These are phyloP conservation scores for Xestobium rufovillosum DNA, from an alignment of 2,888 invertebrate species.

Conservation along the genomic window DNA sequence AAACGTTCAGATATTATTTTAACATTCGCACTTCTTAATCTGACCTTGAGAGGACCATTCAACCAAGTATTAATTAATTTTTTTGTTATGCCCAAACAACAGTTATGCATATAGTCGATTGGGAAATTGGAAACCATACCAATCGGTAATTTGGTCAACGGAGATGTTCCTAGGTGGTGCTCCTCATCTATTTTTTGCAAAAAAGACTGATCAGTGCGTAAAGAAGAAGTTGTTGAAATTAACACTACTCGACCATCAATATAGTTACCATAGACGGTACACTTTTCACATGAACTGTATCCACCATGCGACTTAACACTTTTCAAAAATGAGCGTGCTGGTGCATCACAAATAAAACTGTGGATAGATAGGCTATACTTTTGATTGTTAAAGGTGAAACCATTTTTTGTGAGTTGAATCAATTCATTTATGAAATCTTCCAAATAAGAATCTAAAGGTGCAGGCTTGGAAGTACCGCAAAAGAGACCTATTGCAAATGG, in stretches of 20 bases:
- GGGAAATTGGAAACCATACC: slow-evolving; percentile 11
- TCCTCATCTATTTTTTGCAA: slow-evolving; percentile 1
- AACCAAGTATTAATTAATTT: slow-evolving; percentile 14
- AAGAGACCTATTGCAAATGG: slow-evolving; percentile 15
- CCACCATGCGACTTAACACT: not conserved
- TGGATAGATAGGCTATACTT: slow-evolving; percentile 6
- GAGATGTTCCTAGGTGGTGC: slow-evolving; percentile 6
- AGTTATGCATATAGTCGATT: slow-evolving; percentile 15
- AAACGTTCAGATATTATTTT: slow-evolving; percentile 7
- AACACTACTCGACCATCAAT: slow-evolving; percentile 1
- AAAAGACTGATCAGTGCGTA: slow-evolving; percentile 6
- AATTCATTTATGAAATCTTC: slow-evolving; percentile 20
- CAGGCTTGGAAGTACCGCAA: slow-evolving; percentile 21
- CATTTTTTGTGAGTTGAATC: slow-evolving; percentile 6
- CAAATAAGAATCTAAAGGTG: slow-evolving; percentile 17
- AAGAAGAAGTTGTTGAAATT: not conserved
- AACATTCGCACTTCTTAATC: slow-evolving; percentile 8
- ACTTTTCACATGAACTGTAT: slow-evolving; percentile 5
- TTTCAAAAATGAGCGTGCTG: not conserved
- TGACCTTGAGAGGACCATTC: slow-evolving; percentile 6
- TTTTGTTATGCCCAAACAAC: slow-evolving; percentile 13
- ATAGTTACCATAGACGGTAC: not conserved
- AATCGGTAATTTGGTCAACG: slow-evolving; percentile 8
- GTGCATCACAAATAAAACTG: slow-evolving; percentile 8
- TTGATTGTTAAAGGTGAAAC: slow-evolving; percentile 7